These are phyloP conservation scores for Crax fasciolata DNA, from an alignment of 2,797 vertebrate species.

Conservation along the genomic window DNA sequence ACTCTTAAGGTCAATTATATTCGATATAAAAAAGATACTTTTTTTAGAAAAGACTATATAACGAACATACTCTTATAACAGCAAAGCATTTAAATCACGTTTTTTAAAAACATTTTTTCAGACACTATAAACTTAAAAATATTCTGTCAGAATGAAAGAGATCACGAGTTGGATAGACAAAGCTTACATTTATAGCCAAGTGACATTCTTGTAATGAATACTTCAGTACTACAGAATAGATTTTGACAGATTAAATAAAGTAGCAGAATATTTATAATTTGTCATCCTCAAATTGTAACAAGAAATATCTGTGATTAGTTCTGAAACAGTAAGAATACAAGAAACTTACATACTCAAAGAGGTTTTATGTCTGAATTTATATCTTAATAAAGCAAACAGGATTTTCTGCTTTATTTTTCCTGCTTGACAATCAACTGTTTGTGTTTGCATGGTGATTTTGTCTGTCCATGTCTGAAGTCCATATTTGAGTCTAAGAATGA, in stretches of 20 bases:
- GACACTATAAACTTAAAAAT: not conserved
- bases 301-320: not conserved
- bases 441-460: not conserved
- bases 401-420: not conserved
- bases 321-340: not conserved
- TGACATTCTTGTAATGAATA: not conserved
- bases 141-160: not conserved
- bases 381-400: not conserved
- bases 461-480: not conserved
- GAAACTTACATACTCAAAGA: not conserved
- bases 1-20: not conserved
- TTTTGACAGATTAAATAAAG: not conserved
- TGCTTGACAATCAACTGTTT: not conserved
- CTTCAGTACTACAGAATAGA: not conserved
- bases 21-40: not conserved
- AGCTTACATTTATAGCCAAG: not conserved
- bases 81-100: not conserved
- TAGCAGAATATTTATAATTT: not conserved
- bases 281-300: not conserved
- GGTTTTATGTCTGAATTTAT: not conserved
- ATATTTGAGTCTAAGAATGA: not conserved
- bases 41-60: not conserved
- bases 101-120: not conserved
- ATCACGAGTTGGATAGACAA: not conserved
- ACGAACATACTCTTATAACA: not conserved